Evolutionary conservation across 2,113 vertebrate genomes (phyloP).

Genomic region (Heloderma charlesbogerti): DNA sequence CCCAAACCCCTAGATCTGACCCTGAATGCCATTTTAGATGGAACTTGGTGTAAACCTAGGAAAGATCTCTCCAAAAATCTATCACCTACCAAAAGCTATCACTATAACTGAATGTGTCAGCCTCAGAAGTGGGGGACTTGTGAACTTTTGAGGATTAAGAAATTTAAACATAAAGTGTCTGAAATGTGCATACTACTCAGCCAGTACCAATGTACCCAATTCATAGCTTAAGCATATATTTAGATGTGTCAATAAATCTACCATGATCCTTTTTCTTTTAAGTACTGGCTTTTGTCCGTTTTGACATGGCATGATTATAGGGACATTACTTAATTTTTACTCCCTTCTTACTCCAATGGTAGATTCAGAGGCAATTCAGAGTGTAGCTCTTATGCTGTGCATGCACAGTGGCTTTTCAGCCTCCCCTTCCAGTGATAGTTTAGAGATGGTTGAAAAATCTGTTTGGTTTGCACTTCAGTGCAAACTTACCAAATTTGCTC

Average conservation of each 20-base stretch:
- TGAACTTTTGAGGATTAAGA: neutral
- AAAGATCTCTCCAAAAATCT: neutral
- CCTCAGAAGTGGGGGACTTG: neutral
- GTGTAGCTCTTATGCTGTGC: neutral
- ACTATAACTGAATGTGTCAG: neutral
- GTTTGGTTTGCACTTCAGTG: too few relatives aligned
- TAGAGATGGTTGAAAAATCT: too few relatives aligned
- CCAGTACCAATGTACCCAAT: neutral
- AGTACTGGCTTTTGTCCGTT: neutral
- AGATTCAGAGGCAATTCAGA: neutral
- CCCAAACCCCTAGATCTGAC: neutral
- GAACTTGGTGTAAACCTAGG: neutral
- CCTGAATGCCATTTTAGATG: neutral
- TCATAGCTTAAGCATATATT: neutral
- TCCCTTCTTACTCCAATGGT: neutral
- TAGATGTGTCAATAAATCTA: conserved; percentile 12
- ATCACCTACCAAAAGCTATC: neutral
- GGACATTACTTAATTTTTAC: neutral
- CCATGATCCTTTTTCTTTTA: conserved; percentile 21
- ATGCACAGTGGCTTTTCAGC: neutral
- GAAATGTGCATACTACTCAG: neutral
- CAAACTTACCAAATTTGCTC: too few relatives aligned
- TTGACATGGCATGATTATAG: neutral
- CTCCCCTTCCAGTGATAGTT: too few relatives aligned
- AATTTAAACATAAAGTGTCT: neutral